Percentiles rank a stretch among this genome's conserved stretches.
These are phyloP conservation scores for Arctocebus calabarensis DNA, from an alignment of 2,797 vertebrate genomes.

Conservation along the genomic window DNA sequence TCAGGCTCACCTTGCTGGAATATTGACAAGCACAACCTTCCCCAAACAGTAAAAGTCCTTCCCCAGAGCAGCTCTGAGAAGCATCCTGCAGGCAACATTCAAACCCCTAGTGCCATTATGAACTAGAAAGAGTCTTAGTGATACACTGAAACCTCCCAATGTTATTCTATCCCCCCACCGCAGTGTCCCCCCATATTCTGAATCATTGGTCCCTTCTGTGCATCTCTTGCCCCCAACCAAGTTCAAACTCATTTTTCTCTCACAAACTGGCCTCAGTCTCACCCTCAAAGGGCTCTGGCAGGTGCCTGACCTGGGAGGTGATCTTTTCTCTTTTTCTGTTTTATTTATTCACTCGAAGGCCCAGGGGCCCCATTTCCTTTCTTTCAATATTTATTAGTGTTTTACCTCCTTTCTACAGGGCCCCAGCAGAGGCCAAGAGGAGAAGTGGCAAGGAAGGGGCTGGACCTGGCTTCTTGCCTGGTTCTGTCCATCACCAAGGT, in stretches of 20 bases:
- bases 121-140: background rate
- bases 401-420: slow-evolving; percentile 27
- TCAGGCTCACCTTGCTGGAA: accelerated
- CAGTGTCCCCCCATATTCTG: accelerated
- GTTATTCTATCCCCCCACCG: background rate
- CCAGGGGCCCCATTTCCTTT: background rate
- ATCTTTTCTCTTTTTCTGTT: background rate
- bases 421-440: background rate
- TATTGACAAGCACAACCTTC: background rate
- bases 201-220: accelerated
- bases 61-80: no score
- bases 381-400: slow-evolving; percentile 39
- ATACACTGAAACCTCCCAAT: accelerated
- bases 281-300: background rate
- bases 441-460: background rate
- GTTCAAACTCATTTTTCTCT: background rate
- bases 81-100: background rate
- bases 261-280: background rate
- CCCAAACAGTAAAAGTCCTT: background rate
- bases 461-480: background rate
- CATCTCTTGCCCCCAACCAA: accelerated
- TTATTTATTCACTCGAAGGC: slow-evolving; percentile 23
- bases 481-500: background rate
- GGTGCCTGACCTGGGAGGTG: background rate
- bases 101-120: no score